phyloP scores from a whole-genome alignment of 2,113 vertebrate species.

The Myiozetetes cayanensis region DNA sequence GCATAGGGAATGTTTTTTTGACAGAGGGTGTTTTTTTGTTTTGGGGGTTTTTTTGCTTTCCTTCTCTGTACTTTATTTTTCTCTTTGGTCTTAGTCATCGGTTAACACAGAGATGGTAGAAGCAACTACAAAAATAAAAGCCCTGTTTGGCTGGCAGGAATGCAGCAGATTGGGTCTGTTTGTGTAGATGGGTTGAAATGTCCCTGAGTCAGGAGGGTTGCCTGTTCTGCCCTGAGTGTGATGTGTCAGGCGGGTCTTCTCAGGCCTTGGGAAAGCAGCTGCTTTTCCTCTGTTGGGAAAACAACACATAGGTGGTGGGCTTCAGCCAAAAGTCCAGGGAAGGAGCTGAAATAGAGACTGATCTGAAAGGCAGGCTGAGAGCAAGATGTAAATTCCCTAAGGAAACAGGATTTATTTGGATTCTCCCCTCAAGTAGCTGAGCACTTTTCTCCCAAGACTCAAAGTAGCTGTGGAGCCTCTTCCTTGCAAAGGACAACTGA shows the following conservation, averaged over 20 bases:
- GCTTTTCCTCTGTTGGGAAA: not conserved
- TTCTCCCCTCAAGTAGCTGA: not conserved
- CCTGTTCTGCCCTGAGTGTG: slow-evolving; percentile 27
- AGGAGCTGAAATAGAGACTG: not conserved
- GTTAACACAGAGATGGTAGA: not conserved
- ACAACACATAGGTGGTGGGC: slow-evolving; percentile 8
- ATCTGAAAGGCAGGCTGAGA: not conserved
- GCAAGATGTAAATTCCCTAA: not conserved
- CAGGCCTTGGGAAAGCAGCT: slow-evolving; percentile 49
- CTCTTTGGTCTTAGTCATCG: not conserved
- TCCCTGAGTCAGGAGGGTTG: slow-evolving; percentile 78
- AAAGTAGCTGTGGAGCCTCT: not conserved
- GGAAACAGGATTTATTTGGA: not conserved
- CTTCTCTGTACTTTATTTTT: slow-evolving; percentile 43
- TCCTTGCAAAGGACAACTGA: not conserved
- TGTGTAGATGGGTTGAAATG: slow-evolving; percentile 79
- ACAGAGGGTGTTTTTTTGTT: not conserved
- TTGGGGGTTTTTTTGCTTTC: not conserved
- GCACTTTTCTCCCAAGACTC: not conserved
- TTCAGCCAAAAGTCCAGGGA: slow-evolving; percentile 17
- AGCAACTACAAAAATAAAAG: not conserved
- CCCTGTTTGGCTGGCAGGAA: slow-evolving; percentile 33
- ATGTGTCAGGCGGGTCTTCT: not conserved
- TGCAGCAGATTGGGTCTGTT: slow-evolving; percentile 74
- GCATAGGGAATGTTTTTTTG: not conserved